These are phyloP conservation scores for Bellardia bayeri DNA, from an alignment of 2,888 invertebrate species.

Conservation along the genomic window DNA sequence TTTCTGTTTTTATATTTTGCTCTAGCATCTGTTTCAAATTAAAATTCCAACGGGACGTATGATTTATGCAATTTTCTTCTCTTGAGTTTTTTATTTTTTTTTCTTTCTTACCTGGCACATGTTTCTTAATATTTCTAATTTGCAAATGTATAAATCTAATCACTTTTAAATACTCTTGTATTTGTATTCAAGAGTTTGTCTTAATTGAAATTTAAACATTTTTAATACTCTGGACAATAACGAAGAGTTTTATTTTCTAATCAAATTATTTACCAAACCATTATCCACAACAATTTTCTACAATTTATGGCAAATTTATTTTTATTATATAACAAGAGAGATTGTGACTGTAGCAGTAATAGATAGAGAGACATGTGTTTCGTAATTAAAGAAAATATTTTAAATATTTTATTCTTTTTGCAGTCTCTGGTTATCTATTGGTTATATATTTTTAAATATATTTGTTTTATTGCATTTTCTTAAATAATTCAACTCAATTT, in stretches of 20 bases:
- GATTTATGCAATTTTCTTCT: slow-evolving; percentile 11
- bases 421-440: background rate
- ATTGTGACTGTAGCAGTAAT: background rate
- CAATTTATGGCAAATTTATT: slow-evolving; percentile 35
- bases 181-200: slow-evolving; percentile 22
- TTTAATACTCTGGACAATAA: slow-evolving; percentile 37
- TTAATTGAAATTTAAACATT: slow-evolving; percentile 56
- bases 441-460: slow-evolving; percentile 10
- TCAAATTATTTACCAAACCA: slow-evolving; percentile 57
- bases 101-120: background rate
- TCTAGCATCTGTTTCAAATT: slow-evolving; percentile 11
- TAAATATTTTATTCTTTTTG: slow-evolving; percentile 9
- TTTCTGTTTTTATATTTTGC: background rate
- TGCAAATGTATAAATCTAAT: slow-evolving; percentile 42
- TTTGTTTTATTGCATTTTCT: slow-evolving; percentile 45
- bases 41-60: background rate
- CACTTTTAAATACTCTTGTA: slow-evolving; percentile 15
- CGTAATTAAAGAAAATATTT: slow-evolving; percentile 30
- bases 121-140: slow-evolving; percentile 28
- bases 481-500: slow-evolving; percentile 24
- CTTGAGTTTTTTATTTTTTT: background rate
- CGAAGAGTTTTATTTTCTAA: slow-evolving; percentile 25
- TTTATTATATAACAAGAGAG: background rate
- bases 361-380: background rate
- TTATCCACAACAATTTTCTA: slow-evolving; percentile 45